These are phyloP conservation scores for Eptatretus atami DNA, from an alignment of 2,797 vertebrate species.

Conservation along the genomic window DNA sequence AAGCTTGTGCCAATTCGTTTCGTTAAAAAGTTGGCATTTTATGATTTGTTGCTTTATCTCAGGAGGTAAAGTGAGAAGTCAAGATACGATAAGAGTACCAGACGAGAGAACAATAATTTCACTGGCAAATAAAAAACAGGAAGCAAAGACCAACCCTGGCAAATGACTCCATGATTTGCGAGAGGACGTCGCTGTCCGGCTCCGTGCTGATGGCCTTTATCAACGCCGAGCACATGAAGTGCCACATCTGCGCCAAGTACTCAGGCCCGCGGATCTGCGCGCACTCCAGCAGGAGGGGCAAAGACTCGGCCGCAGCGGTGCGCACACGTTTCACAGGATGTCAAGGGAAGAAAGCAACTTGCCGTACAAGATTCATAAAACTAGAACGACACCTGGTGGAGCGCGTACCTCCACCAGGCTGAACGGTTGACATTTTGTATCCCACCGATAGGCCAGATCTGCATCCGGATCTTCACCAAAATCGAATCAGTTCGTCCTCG, in stretches of 20 bases:
- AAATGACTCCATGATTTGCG: conserved; percentile 96
- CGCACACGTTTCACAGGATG: conserved; percentile 29
- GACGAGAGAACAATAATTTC: conserved; percentile 9
- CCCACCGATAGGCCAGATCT: too few species aligned
- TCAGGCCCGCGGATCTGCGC: conserved; percentile 62
- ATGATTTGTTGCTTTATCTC: background rate
- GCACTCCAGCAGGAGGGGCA: conserved; percentile 81
- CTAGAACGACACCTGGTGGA: too few species aligned
- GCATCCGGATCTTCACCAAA: too few species aligned
- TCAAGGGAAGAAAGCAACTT: too few species aligned
- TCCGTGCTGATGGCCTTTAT: conserved; percentile 94
- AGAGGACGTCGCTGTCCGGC: conserved; percentile 76
- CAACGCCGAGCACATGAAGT: conserved; percentile 91
- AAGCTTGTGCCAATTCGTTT: too few species aligned
- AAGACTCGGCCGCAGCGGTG: conserved; percentile 73
- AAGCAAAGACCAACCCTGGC: conserved; percentile 40
- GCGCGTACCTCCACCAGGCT: too few species aligned
- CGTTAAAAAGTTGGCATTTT: too few species aligned
- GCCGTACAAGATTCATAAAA: too few species aligned
- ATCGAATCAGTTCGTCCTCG: too few species aligned
- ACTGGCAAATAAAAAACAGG: background rate
- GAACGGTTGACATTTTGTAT: too few species aligned
- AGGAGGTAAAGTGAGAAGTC: too few species aligned
- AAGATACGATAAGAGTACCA: background rate
- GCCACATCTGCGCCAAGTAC: conserved; percentile 97